phyloP scores from a whole-genome alignment of 2,888 invertebrate genomes.

The Bombylius major region DNA sequence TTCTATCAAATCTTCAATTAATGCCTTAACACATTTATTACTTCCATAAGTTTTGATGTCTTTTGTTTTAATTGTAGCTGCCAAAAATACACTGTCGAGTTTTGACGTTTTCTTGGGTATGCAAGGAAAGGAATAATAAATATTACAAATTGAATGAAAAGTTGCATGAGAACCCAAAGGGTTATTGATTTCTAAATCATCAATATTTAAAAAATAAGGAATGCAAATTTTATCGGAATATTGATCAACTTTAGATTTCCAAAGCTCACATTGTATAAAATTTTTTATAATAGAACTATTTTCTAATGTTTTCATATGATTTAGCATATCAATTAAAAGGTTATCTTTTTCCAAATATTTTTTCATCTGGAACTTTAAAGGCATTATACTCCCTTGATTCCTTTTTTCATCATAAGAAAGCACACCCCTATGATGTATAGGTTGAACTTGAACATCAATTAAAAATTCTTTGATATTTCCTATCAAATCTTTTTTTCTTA shows the following conservation, averaged over 20 bases:
- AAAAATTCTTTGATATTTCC: no score
- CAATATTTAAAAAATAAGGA: not conserved
- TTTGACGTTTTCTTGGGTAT: slow-evolving; percentile 4
- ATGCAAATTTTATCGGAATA: not conserved
- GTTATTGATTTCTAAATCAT: not conserved
- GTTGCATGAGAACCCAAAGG: not conserved
- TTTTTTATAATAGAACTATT: not conserved
- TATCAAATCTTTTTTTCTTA: no score
- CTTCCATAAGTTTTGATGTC: slow-evolving; percentile 3
- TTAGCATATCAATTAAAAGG: not conserved
- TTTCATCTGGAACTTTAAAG: no score
- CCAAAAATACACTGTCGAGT: slow-evolving; percentile 2
- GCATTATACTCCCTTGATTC: not conserved
- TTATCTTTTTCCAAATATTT: not conserved
- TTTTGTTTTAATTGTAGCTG: slow-evolving; percentile 1
- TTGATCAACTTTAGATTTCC: not conserved
- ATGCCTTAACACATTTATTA: slow-evolving; percentile 2
- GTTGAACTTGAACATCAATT: no score
- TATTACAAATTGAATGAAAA: not conserved
- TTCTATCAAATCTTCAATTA: not conserved
- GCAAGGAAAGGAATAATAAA: slow-evolving; percentile 7
- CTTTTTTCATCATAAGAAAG: no score
- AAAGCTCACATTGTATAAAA: not conserved
- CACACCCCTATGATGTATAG: no score
- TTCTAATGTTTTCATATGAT: not conserved